A percentile compares a stretch with the other conserved stretches of the same genome.
These are phyloP conservation scores for Eira barbara DNA, from an alignment of 2,113 vertebrate species.

Conservation along the genomic window DNA sequence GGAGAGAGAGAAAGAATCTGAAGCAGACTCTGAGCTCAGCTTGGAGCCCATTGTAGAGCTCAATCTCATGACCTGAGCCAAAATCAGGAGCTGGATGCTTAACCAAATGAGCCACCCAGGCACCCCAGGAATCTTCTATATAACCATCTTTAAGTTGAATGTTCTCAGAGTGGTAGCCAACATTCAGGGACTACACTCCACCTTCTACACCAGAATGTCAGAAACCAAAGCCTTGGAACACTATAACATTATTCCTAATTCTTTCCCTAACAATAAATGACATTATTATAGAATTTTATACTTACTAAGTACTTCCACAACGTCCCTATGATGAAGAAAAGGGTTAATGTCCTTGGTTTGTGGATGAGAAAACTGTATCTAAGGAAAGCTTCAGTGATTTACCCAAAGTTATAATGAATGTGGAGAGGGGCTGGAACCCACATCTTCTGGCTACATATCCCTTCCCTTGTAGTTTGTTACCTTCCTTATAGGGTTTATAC, in stretches of 20 bases:
- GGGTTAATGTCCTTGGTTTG: neutral
- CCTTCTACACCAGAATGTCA: neutral
- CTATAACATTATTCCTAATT: conserved; percentile 28
- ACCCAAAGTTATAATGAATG: neutral
- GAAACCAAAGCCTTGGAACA: neutral
- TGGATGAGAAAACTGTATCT: conserved; percentile 32
- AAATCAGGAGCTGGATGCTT: neutral
- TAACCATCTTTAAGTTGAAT: neutral
- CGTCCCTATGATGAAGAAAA: neutral
- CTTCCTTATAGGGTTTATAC: neutral
- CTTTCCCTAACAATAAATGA: neutral
- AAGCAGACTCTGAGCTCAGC: neutral
- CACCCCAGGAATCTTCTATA: neutral
- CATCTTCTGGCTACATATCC: neutral
- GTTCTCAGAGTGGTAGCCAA: neutral
- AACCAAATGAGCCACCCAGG: neutral
- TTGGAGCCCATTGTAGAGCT: neutral
- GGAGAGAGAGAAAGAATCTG: neutral
- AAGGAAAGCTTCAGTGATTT: neutral
- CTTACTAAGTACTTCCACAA: conserved; percentile 33
- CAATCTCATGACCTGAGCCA: neutral
- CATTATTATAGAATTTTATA: neutral
- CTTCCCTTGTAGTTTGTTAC: neutral
- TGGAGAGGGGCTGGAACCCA: neutral
- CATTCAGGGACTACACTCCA: neutral